Evolutionary conservation across 2,797 vertebrate species (phyloP), one percentile per base, ranked within the genome.

Genomic region (Selene dorsalis): DNA sequence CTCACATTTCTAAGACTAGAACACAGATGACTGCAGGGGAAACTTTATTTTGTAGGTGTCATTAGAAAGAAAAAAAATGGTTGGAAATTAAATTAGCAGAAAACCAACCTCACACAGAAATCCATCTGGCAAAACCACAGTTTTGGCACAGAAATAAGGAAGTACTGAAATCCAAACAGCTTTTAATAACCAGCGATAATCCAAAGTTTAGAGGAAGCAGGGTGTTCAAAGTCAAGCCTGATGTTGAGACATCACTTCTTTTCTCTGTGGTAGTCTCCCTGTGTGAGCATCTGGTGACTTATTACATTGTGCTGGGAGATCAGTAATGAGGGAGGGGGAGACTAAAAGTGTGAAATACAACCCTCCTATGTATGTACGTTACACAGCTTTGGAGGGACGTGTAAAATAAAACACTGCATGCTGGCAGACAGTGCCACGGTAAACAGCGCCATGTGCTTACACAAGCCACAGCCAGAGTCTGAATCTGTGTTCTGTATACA

Each of bases 381-480:
- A 48, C 38, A 47, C 56, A 70, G 69, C 58, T 73, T 14, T 35
- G 58, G 65, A 76, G 43, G 26, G n/a, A n/a, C n/a, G n/a, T n/a
- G n/a, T n/a, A n/a, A n/a, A n/a, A n/a, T n/a, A n/a, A n/a, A n/a
- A 68, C 26, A 69, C 57, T 45, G 7, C 32, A 16, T 20, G 39
- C 52, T 73, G 79, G 50, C 58, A 70, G 71, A 24, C 60, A 62
- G 75, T 74, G 65, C 45, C 70, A 68, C 38, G 65, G 68, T 80
- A 75, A 87, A 86, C 77, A 63, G 14, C 35, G 57, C 32, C 71
- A 59, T 83, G 84, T 84, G 80, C 68, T 73, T 20, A 81, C 24
- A 20, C 41, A 69, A 77, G 79, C 70, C 85, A 80, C 71, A 56
- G 74, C 53, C 59, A 79, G 35, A 24, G 59, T 45, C 16, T 71